phyloP scores from a whole-genome alignment of 2,888 invertebrate genomes.

The Zootermopsis nevadensis region DNA sequence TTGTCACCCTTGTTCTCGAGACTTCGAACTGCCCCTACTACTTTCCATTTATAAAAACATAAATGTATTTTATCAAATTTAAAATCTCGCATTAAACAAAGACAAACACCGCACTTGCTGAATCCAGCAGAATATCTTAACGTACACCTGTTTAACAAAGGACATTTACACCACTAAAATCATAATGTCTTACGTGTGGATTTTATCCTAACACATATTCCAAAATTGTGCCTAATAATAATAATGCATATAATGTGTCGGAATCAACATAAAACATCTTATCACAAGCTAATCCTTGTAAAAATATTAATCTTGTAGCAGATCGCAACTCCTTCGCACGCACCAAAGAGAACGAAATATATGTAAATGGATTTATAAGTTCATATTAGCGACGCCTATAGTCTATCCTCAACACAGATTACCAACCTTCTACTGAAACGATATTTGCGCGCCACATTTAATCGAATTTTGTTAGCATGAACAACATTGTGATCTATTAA shows the following conservation, averaged over 20 bases:
- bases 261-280: background rate
- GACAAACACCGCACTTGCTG: conserved; percentile 5
- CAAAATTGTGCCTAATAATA: background rate
- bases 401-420: too few relatives aligned
- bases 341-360: conserved; percentile 1
- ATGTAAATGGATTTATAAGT: background rate
- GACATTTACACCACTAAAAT: background rate
- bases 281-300: conserved; percentile 21
- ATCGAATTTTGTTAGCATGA: background rate
- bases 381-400: background rate
- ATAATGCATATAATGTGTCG: background rate
- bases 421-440: background rate
- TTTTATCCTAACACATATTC: background rate
- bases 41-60: conserved; percentile 2
- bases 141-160: background rate
- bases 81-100: conserved; percentile 24
- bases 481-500: too few relatives aligned
- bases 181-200: background rate
- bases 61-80: background rate
- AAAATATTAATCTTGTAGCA: conserved; percentile 1
- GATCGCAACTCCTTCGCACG: background rate
- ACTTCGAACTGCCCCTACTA: background rate
- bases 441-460: background rate
- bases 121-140: background rate
- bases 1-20: background rate